Evolutionary conservation across 2,888 invertebrate genomes (phyloP).

Genomic region (Lamellibrachia satsuma): DNA sequence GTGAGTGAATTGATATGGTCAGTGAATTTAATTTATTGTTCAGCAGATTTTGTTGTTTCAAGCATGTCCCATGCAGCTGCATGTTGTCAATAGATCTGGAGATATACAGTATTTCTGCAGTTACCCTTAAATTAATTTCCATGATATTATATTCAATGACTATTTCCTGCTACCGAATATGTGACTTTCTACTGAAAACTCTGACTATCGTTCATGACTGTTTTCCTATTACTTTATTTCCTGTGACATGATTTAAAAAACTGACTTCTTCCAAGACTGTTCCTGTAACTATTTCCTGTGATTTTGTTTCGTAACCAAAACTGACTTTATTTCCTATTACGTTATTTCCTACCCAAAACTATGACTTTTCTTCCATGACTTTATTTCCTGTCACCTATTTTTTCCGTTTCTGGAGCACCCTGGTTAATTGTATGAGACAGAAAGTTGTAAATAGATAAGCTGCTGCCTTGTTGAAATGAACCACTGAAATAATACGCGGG

Average conservation of each 20-base stretch:
- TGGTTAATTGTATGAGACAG: neutral
- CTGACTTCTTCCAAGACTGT: too few relatives aligned
- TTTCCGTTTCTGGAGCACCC: conserved; percentile 7
- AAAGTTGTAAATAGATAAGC: neutral
- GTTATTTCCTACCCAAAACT: neutral
- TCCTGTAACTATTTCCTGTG: too few relatives aligned
- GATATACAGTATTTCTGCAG: neutral
- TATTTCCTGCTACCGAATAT: neutral
- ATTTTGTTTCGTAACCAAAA: too few relatives aligned
- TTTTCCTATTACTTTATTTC: too few relatives aligned
- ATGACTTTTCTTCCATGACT: neutral
- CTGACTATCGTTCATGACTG: too few relatives aligned
- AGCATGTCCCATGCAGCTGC: too few relatives aligned
- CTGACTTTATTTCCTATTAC: neutral
- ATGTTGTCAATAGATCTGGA: too few relatives aligned
- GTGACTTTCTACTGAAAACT: too few relatives aligned
- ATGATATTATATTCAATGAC: neutral
- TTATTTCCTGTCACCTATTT: neutral
- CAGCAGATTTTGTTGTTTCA: too few relatives aligned
- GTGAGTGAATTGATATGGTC: too few relatives aligned
- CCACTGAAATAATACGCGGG: neutral
- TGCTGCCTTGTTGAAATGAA: neutral
- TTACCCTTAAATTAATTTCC: neutral
- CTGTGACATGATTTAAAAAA: too few relatives aligned
- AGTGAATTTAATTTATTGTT: too few relatives aligned